Conservation (phyloP, 1,140 invertebrate genomes). For the Chironomus tepperi region DNA sequence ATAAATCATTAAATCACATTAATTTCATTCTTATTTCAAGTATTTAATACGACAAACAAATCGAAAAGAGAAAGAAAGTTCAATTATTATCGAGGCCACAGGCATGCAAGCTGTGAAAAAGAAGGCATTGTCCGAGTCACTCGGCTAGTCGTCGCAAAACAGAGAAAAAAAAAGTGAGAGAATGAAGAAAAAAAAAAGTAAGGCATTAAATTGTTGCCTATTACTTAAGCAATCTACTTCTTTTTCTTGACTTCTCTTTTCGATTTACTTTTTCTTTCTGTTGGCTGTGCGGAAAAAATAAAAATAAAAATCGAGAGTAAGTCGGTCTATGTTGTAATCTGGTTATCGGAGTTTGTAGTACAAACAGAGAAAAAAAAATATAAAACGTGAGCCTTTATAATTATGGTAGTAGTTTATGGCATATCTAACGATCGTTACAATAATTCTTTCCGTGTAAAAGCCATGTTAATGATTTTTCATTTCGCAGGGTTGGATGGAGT, state of each 20-base stretch:
- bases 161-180: not conserved
- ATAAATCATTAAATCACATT: too few relatives aligned
- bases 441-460: not conserved
- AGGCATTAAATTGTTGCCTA: not conserved
- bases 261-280: not conserved
- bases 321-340: not conserved
- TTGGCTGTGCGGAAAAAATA: not conserved
- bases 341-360: not conserved
- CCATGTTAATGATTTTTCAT: too few relatives aligned
- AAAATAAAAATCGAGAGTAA: not conserved
- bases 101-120: not conserved
- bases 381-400: not conserved
- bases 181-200: not conserved
- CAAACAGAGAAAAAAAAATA: not conserved
- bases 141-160: not conserved
- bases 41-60: too few relatives aligned
- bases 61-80: not conserved
- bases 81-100: not conserved
- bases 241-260: not conserved
- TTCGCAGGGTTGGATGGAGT: too few relatives aligned
- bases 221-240: not conserved
- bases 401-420: not conserved
- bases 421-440: not conserved
- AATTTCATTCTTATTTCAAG: too few relatives aligned
- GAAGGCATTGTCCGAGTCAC: not conserved